Base-by-base conservation (phyloP, 2,888 invertebrate species). In the Megastigmus dorsalis region DNA sequence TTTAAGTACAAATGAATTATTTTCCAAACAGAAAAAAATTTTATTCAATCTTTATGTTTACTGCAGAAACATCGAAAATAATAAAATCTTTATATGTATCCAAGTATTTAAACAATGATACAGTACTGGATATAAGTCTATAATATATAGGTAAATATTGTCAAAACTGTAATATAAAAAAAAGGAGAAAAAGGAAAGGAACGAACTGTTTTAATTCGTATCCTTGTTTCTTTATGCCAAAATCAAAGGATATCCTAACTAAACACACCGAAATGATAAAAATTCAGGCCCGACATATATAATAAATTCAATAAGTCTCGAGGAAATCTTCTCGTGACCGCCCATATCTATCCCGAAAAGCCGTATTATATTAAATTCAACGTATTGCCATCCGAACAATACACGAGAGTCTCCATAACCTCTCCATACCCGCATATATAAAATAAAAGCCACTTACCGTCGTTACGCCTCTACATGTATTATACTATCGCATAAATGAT, bases 401-500 rank as follows among this genome's bases (percentile, higher is more conserved):
- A n/a, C n/a, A n/a, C n/a, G n/a, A n/a, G n/a, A n/a, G n/a, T n/a
- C 4, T 45, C 20, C 13, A 52, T 26, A n/a, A n/a, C 6, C 6
- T 1, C 26, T 48, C 45, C 20, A 20, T 6, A 1, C 45, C 18
- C 20, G 18, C 45, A n/a, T n/a, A 48, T 20, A 15, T 48, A 48
- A 48, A 5, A 48, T 48, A 48, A 48, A 48, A 48, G 52, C 15
- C 52, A 30, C 30, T 54, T 54, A 30, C 30, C n/a, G n/a, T n/a
- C 15, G 7, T 41, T 38, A 26, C 36, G 10, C 10, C 23, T 7
- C 26, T 52, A 26, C 10, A 6, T 26, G 38, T 55, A n/a, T n/a
- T n/a, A n/a, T n/a, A n/a, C n/a, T n/a, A n/a, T n/a, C n/a, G n/a
- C n/a, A 62, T 45, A 45, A 45, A 18, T 30, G 20, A 57, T n/a